These are phyloP conservation scores for Dendrocincla fuliginosa DNA, from an alignment of 2,797 vertebrate species.

Conservation along the genomic window DNA sequence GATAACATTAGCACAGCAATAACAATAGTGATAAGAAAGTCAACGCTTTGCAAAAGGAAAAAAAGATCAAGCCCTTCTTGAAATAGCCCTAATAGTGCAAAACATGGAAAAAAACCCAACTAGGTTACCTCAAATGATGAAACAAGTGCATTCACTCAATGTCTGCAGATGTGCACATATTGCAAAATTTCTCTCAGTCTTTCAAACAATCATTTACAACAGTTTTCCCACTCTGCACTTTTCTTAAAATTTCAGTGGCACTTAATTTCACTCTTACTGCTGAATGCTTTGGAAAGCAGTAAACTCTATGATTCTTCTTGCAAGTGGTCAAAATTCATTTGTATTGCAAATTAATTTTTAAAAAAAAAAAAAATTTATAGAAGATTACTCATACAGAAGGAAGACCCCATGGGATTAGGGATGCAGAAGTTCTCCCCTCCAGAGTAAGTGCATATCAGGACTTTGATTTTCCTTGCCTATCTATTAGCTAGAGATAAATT, in stretches of 20 bases:
- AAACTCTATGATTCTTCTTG: neutral
- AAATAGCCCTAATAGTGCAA: neutral
- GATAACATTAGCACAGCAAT: slow-evolving; percentile 40
- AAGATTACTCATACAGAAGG: neutral
- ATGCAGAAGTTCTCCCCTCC: neutral
- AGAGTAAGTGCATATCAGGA: slow-evolving; percentile 6
- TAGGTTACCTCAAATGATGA: neutral
- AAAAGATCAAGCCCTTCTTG: neutral
- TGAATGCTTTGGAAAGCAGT: neutral
- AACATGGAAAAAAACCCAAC: neutral
- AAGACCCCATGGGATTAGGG: neutral
- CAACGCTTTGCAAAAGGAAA: neutral
- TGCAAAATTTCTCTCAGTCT: neutral
- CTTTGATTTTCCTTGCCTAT: slow-evolving; percentile 24
- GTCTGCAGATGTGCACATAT: neutral
- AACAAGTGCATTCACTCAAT: neutral
- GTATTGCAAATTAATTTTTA: neutral
- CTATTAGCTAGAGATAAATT: slow-evolving; percentile 44
- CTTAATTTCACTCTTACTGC: neutral
- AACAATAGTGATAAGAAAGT: neutral
- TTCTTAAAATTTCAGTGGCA: neutral
- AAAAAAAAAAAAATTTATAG: too few species aligned
- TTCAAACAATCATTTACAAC: neutral
- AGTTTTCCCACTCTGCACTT: neutral
- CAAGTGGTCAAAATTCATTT: neutral